Base-by-base conservation (phyloP, 2,797 vertebrate species). In the Neostethus bicornis region DNA sequence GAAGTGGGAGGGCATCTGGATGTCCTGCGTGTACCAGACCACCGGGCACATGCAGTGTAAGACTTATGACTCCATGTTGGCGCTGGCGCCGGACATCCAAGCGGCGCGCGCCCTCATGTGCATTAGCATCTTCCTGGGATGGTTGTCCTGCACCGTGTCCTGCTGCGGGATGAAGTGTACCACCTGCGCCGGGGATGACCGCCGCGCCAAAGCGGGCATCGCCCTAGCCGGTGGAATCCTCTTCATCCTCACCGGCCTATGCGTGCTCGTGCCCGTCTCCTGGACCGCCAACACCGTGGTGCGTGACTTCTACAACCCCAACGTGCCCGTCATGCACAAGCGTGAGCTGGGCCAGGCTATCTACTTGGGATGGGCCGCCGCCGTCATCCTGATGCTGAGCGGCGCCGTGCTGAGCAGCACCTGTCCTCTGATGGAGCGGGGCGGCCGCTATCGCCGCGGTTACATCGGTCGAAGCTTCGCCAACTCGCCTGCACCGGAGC, bases 111-210 rank as follows among this genome's bases (percentile, higher is more conserved):
- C 93, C 17, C 87, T 94, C 51, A 94, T 93, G 92, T 93, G 92
- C 12, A 43, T 93, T 13, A 91, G 92, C 58, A 92, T 94, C 68
- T 93, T 93, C 78, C 72, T 92, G 88, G 93, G 93, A 58, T 93
- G 92, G 92, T 87, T 94, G 24, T 93, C 92, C 75, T 93, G 92
- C 87, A 92, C 92, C 1, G 91, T 94, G 55, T 92, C 93, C 84
- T 92, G 92, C 84, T 93, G 92, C 6, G 93, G 93, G 51, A 92
- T 94, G 92, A 94, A 93, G 85, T 94, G 93, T 84, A 94, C 93
- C 61, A 93, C 92, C 48, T 93, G 93, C 16, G 91, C 91, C 1
- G 92, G 91, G 0, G 91, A 93, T 5, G 92, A 93, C 77, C 90
- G 91, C 20, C 86, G 87, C 13, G 88, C 91, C 67, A 94, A 94